Evolutionary conservation across 2,113 vertebrate species (phyloP).

Genomic region (Hirundichthys speculiger): DNA sequence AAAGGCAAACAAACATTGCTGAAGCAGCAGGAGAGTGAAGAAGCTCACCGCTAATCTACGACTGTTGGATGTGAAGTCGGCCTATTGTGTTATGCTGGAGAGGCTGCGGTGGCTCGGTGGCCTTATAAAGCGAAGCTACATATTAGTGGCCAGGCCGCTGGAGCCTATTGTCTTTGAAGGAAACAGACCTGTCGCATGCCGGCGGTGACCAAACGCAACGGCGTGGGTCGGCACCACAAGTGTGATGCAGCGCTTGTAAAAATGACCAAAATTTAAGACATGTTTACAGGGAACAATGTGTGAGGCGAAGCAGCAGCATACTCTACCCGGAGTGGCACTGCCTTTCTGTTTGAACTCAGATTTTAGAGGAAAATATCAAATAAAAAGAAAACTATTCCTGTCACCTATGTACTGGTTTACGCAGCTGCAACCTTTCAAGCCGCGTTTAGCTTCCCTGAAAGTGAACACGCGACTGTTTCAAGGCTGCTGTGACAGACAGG

Average conservation of each 20-base stretch:
- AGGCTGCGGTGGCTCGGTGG: slow-evolving; percentile 49
- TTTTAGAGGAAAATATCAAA: not conserved
- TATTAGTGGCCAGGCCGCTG: slow-evolving; percentile 56
- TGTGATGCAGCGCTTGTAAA: slow-evolving; percentile 67
- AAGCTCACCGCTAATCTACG: slow-evolving; percentile 7
- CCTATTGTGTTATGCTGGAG: slow-evolving; percentile 31
- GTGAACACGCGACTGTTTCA: not conserved
- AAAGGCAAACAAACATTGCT: too few species aligned
- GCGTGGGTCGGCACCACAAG: slow-evolving; percentile 51
- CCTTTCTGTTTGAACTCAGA: not conserved
- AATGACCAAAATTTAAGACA: slow-evolving; percentile 64
- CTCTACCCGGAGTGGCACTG: not conserved
- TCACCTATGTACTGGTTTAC: too few species aligned
- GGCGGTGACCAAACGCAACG: slow-evolving; percentile 37
- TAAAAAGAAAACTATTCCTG: too few species aligned
- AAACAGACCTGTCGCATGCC: slow-evolving; percentile 46
- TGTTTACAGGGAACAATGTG: slow-evolving; percentile 58
- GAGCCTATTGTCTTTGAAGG: slow-evolving; percentile 60
- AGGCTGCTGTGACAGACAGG: not conserved
- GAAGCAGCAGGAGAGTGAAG: not conserved
- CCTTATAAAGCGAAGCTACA: slow-evolving; percentile 56
- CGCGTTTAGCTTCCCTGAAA: not conserved
- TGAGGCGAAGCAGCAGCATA: not conserved
- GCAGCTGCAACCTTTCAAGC: not conserved
- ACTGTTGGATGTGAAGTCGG: slow-evolving; percentile 8